Evolutionary conservation across 2,888 invertebrate genomes (phyloP), one percentile per base, ranked within the genome.

Genomic region (Mechanitis messenoides): DNA sequence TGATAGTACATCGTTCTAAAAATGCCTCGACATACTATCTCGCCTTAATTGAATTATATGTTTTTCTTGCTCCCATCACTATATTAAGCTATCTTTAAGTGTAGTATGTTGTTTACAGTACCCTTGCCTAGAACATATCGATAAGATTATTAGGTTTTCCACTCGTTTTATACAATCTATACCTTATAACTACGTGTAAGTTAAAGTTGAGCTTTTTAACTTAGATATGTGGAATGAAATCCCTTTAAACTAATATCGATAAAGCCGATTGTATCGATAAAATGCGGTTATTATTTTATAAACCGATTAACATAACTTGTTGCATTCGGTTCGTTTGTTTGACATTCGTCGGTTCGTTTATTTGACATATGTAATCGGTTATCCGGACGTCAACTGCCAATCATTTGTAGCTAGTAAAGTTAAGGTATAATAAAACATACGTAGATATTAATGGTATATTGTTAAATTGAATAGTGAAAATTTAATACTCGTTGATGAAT

Each of bases 121-220:
- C 84, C 79, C 83, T 84, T 42, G 84, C 83, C 83, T 88, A 86
- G 82, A 31, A 50, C 50, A 31, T 86, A 82, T 79, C 74, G 69
- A 80, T 66, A 87, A 87, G 84, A 75, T 81, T 83, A 83, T 88
- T 87, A 87, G 86, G 85, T 87, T 90, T 89, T 89, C 87, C 88
- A 90, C 88, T 87, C 87, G 83, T 90, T 90, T 89, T 90, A 87
- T 90, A 90, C 88, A 87, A 85, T 9, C 84, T 87, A 87, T 75
- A 74, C 75, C 71, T 81, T 80, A 73, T 85, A 87, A 83, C 81
- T 87, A 87, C 81, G 72, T 84, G 85, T 88, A 90, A 87, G 84
- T 88, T 88, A 85, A 87, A 84, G 80, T 86, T 86, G 89, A 90
- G 89, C 89, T 89, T 89, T 50, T 83, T 87, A 86, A 75, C 71